Evolutionary conservation across 2,888 invertebrate species (phyloP).

Genomic region (Machimus rusticus): DNA sequence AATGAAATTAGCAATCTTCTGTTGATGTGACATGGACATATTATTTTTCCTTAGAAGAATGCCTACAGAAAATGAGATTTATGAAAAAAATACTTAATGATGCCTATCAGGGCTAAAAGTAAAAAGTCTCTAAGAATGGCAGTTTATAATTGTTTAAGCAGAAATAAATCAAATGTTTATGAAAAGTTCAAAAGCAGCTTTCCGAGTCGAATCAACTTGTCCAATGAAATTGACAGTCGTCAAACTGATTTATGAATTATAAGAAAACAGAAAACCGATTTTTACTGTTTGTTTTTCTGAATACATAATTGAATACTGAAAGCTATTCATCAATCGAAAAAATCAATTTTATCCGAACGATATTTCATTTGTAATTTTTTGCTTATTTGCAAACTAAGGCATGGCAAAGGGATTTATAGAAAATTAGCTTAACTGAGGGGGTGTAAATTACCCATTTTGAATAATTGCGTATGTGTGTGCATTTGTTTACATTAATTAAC

Average conservation of each 20-base stretch:
- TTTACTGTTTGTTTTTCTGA: not conserved
- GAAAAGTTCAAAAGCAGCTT: not conserved
- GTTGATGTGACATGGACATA: not conserved
- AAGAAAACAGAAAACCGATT: not conserved
- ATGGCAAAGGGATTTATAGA: not conserved
- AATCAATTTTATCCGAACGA: not conserved
- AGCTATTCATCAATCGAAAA: not conserved
- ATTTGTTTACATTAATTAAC: not conserved
- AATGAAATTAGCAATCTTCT: not conserved
- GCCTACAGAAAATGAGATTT: not conserved
- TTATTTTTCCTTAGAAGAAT: not conserved
- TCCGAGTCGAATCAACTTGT: not conserved
- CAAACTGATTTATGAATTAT: not conserved
- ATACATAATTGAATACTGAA: not conserved
- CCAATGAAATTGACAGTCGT: not conserved
- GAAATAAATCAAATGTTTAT: not conserved
- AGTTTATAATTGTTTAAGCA: not conserved
- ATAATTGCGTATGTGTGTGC: not conserved
- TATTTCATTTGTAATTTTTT: not conserved
- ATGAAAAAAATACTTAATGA: not conserved
- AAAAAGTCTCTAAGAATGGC: not conserved
- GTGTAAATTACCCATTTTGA: not conserved
- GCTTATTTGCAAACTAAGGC: not conserved
- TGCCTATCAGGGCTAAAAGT: not conserved
- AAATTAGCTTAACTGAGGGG: not conserved